Base-by-base conservation (phyloP, 1,140 invertebrate genomes). In the Cecropterus lyciades region DNA sequence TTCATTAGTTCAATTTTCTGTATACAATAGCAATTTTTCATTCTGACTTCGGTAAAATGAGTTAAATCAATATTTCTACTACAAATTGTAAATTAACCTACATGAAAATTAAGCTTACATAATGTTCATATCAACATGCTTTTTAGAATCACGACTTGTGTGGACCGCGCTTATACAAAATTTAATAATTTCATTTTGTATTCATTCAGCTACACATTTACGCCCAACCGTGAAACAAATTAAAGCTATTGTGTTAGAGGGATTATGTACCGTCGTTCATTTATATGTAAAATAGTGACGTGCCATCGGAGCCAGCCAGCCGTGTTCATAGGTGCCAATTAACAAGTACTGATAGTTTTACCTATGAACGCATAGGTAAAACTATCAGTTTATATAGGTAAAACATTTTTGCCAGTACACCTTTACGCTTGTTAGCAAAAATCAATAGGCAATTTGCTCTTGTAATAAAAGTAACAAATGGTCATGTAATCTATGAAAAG, bases 221-320 rank as follows among this genome's bases (percentile, higher is more conserved):
- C 70, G 69, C 33, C 30, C 11, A 37, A n/a, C 33, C 33, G 11
- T 37, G 33, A 37, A 37, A 80, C 82, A 84, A 91, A 91, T 89
- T 85, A 87, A 87, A 80, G 82, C 82, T 79, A 85, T 87, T 89
- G 87, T 87, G 82, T 87, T 83, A 85, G 83, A 84, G 72, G 82
- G 85, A 88, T 88, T 89, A 88, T 80, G 80, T 81, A 81, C 82
- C 83, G 79, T 70, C 77, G 80, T 86, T 84, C 87, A 91, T 91
- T 91, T 89, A 87, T 89, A 91, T 91, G 89, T 88, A 89, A 91
- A 91, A 91, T 89, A 87, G 85, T 87, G 85, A 85, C 79, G 84
- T 78, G 69, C 78, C 75, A 82, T 85, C 77, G 80, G 74, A 84
- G 77, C 69, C 84, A 80, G 77, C 75, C 76, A 80, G 52, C 65